Evolutionary conservation across 2,113 vertebrate genomes (phyloP), one percentile per base, ranked within the genome.

Genomic region (Malurus elegans): DNA sequence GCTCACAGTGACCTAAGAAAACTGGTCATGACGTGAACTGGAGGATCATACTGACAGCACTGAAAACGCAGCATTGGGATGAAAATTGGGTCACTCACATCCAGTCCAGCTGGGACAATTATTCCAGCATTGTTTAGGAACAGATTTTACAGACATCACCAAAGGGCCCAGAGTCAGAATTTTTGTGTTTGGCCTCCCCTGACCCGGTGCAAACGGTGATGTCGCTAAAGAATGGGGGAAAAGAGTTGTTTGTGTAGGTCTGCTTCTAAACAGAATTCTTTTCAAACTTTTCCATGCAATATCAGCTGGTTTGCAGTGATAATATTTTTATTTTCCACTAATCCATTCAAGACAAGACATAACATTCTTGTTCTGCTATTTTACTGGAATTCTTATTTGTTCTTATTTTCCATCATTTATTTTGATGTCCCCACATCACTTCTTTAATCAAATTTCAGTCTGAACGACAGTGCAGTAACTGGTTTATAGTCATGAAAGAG

Each of bases 321-420:
- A 96, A 95, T 90, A 92, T 93, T 95, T 97, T 94, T 92, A 83
- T 95, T 84, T 96, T 76, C 75, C 64, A 70, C 90, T 95, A 95
- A 94, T 88, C 75, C 75, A 80, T 90, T 90, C 87, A 94, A 74
- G 24, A n/a, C 62, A 86, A 95, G 85, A 92, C 79, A 90, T 80
- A 96, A 90, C 94, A 95, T 92, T 95, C 82, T 92, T 86, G 24
- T 88, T 83, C 38, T 83, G 79, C 86, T 93, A 70, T 86, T 96
- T 96, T 92, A 83, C 85, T 95, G 94, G 88, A 93, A 94, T 90
- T 88, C 67, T 88, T 80, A 88, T 76, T 94, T 92, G 66, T 86
- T 75, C 71, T 90, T 87, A 42, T 90, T 56, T 90, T 62, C 42
- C 12, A 1, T 62, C 18, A 72, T 75, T 93, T 87, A 94, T 96